Evolutionary conservation across 2,888 invertebrate genomes (phyloP).

Genomic region (Parnassius apollo): DNA sequence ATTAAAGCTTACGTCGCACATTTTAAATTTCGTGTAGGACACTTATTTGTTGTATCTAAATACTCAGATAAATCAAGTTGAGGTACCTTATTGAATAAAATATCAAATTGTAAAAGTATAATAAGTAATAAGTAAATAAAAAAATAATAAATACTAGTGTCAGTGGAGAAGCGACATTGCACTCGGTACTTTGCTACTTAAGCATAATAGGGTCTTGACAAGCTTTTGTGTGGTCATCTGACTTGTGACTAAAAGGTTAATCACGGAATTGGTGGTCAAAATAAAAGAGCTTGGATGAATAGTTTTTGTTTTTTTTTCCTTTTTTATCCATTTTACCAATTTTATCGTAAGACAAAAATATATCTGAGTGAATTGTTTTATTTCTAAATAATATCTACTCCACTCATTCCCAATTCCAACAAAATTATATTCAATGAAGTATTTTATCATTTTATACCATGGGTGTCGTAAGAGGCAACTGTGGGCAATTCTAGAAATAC

Average conservation of each 20-base stretch:
- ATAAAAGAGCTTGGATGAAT: slow-evolving; percentile 75
- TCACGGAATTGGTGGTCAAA: slow-evolving; percentile 51
- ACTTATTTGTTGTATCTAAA: slow-evolving; percentile 47
- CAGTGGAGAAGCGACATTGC: slow-evolving; percentile 18
- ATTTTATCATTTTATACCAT: no score
- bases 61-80: slow-evolving; percentile 20
- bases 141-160: slow-evolving; percentile 27
- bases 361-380: no score
- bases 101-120: slow-evolving; percentile 26
- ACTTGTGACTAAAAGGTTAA: slow-evolving; percentile 23
- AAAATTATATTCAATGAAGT: no score
- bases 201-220: slow-evolving; percentile 21
- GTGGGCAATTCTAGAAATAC: no score
- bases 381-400: no score
- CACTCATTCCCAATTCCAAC: no score
- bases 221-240: slow-evolving; percentile 35
- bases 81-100: slow-evolving; percentile 21
- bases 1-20: slow-evolving; percentile 64
- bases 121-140: slow-evolving; percentile 20
- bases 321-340: no score
- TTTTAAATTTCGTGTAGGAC: slow-evolving; percentile 55
- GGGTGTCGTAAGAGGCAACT: no score
- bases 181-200: slow-evolving; percentile 22
- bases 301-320: slow-evolving; percentile 17
- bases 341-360: no score